A percentile compares a stretch with the other conserved stretches of the same genome.
Conservation (phyloP, 2,888 invertebrate species). For the Melanargia galathea region DNA sequence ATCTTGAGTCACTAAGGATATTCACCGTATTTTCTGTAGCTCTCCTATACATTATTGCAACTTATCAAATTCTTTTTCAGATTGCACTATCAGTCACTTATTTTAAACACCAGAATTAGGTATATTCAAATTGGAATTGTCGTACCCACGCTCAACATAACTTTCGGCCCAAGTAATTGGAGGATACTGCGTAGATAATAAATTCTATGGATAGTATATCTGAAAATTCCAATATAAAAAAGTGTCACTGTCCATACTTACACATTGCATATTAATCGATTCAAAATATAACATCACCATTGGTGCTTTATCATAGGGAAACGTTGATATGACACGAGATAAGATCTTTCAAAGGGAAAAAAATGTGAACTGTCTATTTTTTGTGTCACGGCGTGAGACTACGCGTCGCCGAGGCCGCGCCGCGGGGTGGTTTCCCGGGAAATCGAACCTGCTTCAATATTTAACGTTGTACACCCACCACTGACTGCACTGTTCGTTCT, state of each 20-base stretch:
- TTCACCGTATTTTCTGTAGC: too few species aligned
- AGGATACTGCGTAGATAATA: too few species aligned
- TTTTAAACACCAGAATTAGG: too few species aligned
- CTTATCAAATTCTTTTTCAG: too few species aligned
- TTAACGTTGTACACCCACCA: conserved; percentile 77
- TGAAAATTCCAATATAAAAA: conserved; percentile 49
- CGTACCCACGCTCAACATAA: too few species aligned
- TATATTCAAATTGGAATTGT: too few species aligned
- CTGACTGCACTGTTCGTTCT: conserved; percentile 62
- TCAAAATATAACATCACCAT: conserved; percentile 80
- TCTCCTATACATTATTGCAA: too few species aligned
- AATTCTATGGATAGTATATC: too few species aligned
- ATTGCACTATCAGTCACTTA: too few species aligned
- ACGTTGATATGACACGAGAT: conserved; percentile 74
- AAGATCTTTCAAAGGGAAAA: conserved; percentile 59
- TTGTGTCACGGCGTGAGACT: conserved; percentile 74
- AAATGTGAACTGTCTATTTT: conserved; percentile 72
- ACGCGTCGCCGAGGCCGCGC: conserved; percentile 73
- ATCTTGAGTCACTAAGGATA: too few species aligned
- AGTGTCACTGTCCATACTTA: conserved; percentile 53
- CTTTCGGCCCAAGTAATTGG: too few species aligned
- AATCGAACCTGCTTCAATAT: conserved; percentile 74
- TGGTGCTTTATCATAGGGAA: conserved; percentile 77
- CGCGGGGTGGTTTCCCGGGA: conserved; percentile 79
- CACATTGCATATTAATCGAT: conserved; percentile 52